Base-by-base conservation (phyloP, 1,140 invertebrate genomes). In the Caenorhabditis inopinata region DNA sequence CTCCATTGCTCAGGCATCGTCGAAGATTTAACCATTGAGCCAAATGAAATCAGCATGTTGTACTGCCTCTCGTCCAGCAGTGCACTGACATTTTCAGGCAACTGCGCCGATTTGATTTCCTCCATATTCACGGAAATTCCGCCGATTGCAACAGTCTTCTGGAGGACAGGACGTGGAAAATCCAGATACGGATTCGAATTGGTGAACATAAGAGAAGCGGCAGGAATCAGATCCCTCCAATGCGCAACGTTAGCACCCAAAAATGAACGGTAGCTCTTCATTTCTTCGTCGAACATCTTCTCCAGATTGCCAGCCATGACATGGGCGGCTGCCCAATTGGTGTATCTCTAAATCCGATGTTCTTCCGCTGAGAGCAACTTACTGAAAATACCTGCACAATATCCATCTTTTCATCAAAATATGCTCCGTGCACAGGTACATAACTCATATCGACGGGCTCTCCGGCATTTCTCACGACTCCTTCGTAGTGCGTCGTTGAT, bases 121-220 rank as follows among this genome's bases (percentile, higher is more conserved):
- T 68, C 1, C 32, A 68, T 38, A 68, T 68, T 12, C 11, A 80
- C 62, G 2, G 53, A 23, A 53, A 80, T 80, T 16, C 78, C 78
- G 16, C 78, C 78, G 25, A 80, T 80, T 58, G 29, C 32, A 18
- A 80, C 25, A 21, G 68, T 74, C 32, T 80, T 80, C 12, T 80
- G 38, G 23, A 80, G 23, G 9, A 76, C 23, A 7, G 73, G 78
- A 38, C 73, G 42, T 42, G 68, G 42, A 53, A 75, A 80, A 48
- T 80, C 78, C 9, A 80, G 35, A 45, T 73, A 75, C n/a, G 38
- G 62, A 21, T 80, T 68, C 6, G 38, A n/a, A 51, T 80, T 80
- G 4, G 49, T 48, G 35, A 80, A 49, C 14, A 76, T 35, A 11
- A 80, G 21, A 35, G 78, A 48, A 5, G 78, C 51, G 0, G 16